phyloP scores from a whole-genome alignment of 2,888 invertebrate genomes.

The Amphipyra tragopoginis region DNA sequence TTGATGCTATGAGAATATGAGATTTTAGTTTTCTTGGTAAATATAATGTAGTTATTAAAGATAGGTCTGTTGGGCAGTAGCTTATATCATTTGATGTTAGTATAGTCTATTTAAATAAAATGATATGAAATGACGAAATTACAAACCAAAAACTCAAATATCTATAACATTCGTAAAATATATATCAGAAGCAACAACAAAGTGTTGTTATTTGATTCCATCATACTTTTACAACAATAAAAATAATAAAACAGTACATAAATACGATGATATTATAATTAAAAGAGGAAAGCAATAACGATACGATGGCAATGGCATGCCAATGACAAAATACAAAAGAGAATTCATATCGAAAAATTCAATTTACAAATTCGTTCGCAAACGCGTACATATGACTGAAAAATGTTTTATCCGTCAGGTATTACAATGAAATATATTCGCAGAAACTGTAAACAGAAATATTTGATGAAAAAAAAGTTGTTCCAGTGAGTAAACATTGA shows the following conservation, averaged over 20 bases:
- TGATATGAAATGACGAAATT: background rate
- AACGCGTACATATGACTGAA: slow-evolving; percentile 11
- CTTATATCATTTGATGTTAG: background rate
- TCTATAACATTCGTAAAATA: background rate
- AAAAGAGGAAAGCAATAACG: slow-evolving; percentile 4
- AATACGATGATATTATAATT: background rate
- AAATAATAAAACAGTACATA: background rate
- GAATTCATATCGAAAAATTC: slow-evolving; percentile 29
- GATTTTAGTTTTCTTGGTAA: slow-evolving; percentile 34
- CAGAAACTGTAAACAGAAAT: slow-evolving; percentile 52
- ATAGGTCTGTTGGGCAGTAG: slow-evolving; percentile 35
- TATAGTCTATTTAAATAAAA: background rate
- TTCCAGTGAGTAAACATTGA: slow-evolving; percentile 76
- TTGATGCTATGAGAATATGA: slow-evolving; percentile 42
- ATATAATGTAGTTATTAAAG: slow-evolving; percentile 15
- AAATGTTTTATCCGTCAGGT: background rate
- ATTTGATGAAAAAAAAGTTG: slow-evolving; percentile 41
- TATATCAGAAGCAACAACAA: background rate
- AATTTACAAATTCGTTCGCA: slow-evolving; percentile 39
- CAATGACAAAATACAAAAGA: slow-evolving; percentile 15
- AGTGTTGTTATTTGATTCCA: too few relatives aligned
- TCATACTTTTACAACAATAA: background rate
- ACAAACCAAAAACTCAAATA: background rate
- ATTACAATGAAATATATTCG: slow-evolving; percentile 53
- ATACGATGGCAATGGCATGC: slow-evolving; percentile 6